Evolutionary conservation across 2,113 vertebrate species (phyloP), one percentile per base, ranked within the genome.

Genomic region (Phrynocephalus versicolor): DNA sequence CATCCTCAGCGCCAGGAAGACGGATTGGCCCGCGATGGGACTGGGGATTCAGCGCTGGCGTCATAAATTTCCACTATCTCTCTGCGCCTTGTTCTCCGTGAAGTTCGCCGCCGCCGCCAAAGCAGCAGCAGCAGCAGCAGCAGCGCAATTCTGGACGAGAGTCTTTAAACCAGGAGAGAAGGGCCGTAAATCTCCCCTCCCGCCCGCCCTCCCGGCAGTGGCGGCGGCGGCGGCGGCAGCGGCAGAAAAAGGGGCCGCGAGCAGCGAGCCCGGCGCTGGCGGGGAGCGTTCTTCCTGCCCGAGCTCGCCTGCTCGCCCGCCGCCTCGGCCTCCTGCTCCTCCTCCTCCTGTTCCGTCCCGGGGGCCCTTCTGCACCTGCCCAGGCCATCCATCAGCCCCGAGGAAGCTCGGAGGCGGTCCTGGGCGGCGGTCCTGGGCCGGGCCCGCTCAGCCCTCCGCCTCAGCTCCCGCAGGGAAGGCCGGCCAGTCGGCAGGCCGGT

Each of bases 41-140:
- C n/a, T 88, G 88, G 91, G 90, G 85, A 93, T 90, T 92, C 55
- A 41, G 88, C 85, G 85, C 83, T 67, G 79, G 92, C 80, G 84
- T 95, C 93, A 90, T 95, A 95, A 94, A 95, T 96, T 92, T 90
- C 88, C n/a, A n/a, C 91, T 2, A 72, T 90, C 85, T 91, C 83
- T 88, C 64, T 9, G n/a, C 71, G 15, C 35, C 92, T 93, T 73
- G 89, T 87, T 90, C 88, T 79, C 12, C 19, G 89, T 14, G 91
- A 84, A 88, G 89, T 83, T 84, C 88, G 80, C 10, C 60, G 1
- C n/a, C 0, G 2, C 85, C 82, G 86, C 85, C 0, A n/a, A n/a
- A n/a, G n/a, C n/a, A n/a, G n/a, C n/a, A n/a, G n/a, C n/a, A n/a
- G n/a, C n/a, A n/a, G n/a, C n/a, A n/a, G 64, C 25, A 87, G 82